Percentiles rank a stretch among this genome's conserved stretches.
These are phyloP conservation scores for Sylvia borin DNA, from an alignment of 2,797 vertebrate genomes.

Conservation along the genomic window DNA sequence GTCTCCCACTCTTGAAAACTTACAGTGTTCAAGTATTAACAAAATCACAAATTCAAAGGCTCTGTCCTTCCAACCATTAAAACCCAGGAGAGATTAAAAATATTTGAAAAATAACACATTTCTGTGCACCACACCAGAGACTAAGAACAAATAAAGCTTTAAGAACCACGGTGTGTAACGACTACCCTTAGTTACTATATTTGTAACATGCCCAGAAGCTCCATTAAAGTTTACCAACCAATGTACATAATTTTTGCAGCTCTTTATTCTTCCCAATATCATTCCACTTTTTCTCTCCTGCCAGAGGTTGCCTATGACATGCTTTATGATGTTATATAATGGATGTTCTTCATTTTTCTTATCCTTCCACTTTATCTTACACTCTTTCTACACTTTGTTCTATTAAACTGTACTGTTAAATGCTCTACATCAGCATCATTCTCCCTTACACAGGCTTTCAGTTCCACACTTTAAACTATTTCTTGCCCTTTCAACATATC, in stretches of 20 bases:
- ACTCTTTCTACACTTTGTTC: background rate
- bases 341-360: background rate
- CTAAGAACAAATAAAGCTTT: background rate
- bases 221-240: background rate
- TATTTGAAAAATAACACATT: background rate
- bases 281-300: background rate
- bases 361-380: background rate
- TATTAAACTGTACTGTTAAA: background rate
- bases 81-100: background rate
- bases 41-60: background rate
- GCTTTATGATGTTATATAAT: background rate
- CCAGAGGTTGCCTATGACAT: background rate
- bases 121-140: background rate
- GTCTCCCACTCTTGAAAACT: background rate
- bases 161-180: background rate
- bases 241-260: background rate
- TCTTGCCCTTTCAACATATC: constrained; percentile 22
- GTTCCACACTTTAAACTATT: background rate
- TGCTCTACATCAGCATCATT: background rate
- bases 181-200: background rate
- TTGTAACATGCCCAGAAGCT: background rate
- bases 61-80: background rate
- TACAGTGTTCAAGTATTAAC: background rate
- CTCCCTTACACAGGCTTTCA: background rate
- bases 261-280: background rate